Base-by-base conservation (phyloP, 2,888 invertebrate genomes). In the Euzophera pinguis region DNA sequence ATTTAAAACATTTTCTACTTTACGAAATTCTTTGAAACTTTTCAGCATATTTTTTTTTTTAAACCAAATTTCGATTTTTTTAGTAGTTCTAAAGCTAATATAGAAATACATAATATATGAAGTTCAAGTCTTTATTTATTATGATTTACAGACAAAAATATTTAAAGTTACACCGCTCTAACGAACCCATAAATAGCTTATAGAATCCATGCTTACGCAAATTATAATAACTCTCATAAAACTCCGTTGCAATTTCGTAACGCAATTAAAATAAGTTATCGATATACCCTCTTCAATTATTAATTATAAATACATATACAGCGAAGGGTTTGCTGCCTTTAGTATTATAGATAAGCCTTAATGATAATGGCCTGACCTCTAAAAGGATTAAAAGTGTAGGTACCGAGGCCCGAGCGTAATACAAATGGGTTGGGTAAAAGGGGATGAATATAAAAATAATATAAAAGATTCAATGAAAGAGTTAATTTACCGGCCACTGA, bases 331-430 rank as follows among this genome's bases (percentile, higher is more conserved):
- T 60, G 60, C 61, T 62, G 59, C 64, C 61, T 64, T 60, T 61
- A 57, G 65, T 64, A 64, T 56, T 55, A 60, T 61, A 61, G 62
- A 60, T 58, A 60, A 54, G 53, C 59, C 59, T 58, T 73, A 70
- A 71, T 65, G 70, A 63, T 69, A 70, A 72, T 67, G 62, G 61
- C 67, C 48, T 59, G 62, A 69, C 60, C 69, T 64, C 57, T 62
- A 53, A 65, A 63, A 66, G 71, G 68, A 70, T 73, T 69, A 71
- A 71, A 71, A 67, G 65, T 66, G 60, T 39, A 16, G 39, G 39
- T 67, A 63, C 60, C 29, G 29, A 55, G 61, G 57, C 55, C 60
- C 55, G 32, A 47, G 45, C 39, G 50, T 53, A 53, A 66, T 58
- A 67, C 63, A 65, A 66, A 64, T 66, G 59, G 64, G 63, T 55